Conservation (phyloP, 2,113 vertebrate genomes). For the Phasianus colchicus region DNA sequence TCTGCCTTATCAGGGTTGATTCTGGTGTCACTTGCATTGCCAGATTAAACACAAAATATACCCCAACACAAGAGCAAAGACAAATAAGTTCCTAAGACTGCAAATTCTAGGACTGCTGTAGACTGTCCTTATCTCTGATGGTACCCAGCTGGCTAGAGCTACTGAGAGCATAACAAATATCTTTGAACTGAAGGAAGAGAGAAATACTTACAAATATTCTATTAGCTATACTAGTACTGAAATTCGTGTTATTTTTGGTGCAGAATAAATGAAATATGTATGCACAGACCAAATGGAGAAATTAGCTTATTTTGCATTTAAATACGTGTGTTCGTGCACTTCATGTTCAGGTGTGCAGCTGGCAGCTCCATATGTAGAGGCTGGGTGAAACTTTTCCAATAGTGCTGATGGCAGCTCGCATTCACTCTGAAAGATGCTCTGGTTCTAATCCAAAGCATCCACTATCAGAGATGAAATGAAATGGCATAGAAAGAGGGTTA, state of each 20-base stretch:
- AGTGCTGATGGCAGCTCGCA: background rate
- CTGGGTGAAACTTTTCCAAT: background rate
- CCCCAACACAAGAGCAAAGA: background rate
- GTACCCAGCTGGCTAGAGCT: background rate
- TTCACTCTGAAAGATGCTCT: background rate
- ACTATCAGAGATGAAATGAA: slow-evolving; percentile 6
- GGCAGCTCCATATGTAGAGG: background rate
- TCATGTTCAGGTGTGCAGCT: background rate
- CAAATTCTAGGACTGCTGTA: background rate
- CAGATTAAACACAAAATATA: background rate
- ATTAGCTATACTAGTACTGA: background rate
- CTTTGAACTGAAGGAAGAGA: background rate
- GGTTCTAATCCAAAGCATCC: background rate
- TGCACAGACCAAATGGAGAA: background rate
- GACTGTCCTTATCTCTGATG: background rate
- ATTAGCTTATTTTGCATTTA: background rate
- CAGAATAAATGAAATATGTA: background rate
- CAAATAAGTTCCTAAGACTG: background rate
- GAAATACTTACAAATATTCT: background rate
- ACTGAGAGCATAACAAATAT: background rate
- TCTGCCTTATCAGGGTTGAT: background rate
- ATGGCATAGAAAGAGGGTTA: background rate
- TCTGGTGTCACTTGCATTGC: background rate
- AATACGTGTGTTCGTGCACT: background rate
- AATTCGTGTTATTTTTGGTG: background rate